Conservation (phyloP, 1,140 invertebrate species). For the Sycophila sp. region DNA sequence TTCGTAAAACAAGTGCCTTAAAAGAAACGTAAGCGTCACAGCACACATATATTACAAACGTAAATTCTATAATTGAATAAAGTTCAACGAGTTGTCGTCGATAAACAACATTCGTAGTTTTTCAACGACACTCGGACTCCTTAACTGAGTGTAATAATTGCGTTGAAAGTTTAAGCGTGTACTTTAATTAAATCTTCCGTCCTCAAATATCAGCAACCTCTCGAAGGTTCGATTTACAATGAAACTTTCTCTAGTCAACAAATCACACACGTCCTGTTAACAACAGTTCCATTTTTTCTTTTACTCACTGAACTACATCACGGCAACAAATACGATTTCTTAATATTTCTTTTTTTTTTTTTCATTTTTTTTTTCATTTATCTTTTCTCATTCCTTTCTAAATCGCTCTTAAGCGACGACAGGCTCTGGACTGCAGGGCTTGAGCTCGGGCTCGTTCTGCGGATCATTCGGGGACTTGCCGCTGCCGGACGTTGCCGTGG, state of each 20-base stretch:
- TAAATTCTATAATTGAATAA: background rate
- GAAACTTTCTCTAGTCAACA: background rate
- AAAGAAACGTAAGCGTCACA: constrained; percentile 32
- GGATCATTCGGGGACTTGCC: constrained; percentile 45
- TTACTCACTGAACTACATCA: background rate
- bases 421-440: constrained; percentile 62
- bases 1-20: constrained; percentile 2
- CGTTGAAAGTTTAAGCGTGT: constrained; percentile 27
- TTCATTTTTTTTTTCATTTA: background rate
- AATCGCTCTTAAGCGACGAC: constrained; percentile 60
- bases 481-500: constrained; percentile 43
- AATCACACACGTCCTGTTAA: background rate
- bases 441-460: constrained; percentile 59
- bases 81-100: background rate
- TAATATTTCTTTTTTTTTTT: background rate
- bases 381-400: no score
- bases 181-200: background rate
- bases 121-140: constrained; percentile 37
- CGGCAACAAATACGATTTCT: background rate
- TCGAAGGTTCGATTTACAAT: constrained; percentile 5
- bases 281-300: background rate
- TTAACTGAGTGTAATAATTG: constrained; percentile 44
- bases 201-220: background rate
- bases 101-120: background rate
- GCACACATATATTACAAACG: constrained; percentile 21